These are phyloP conservation scores for Sturmia bella DNA, from an alignment of 2,888 invertebrate genomes.

Conservation along the genomic window DNA sequence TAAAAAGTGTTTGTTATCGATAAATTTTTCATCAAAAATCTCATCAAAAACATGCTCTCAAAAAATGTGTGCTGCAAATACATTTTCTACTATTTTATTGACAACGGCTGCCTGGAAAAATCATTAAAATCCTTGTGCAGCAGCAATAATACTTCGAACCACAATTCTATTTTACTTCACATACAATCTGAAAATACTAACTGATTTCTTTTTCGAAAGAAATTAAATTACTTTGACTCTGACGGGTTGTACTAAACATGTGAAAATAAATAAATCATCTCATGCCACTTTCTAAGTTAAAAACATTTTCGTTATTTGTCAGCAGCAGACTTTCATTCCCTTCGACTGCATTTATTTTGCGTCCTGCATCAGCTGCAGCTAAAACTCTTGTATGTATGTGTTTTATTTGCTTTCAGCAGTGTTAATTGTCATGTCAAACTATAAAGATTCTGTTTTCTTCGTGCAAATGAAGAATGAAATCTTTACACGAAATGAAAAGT, in stretches of 20 bases:
- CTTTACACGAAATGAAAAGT: slow-evolving; percentile 17
- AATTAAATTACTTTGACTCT: slow-evolving; percentile 1
- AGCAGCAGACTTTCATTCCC: slow-evolving; percentile 19
- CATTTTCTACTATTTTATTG: no score
- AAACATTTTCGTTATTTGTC: slow-evolving; percentile 45
- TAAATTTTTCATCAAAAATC: no score
- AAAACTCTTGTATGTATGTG: background rate
- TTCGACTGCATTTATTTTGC: slow-evolving; percentile 8
- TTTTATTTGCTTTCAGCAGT: background rate
- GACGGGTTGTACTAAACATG: background rate
- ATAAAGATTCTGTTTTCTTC: slow-evolving; percentile 19
- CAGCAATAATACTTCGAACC: no score
- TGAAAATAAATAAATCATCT: slow-evolving; percentile 15
- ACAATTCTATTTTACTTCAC: no score
- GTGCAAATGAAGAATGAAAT: slow-evolving; percentile 39
- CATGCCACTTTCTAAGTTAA: slow-evolving; percentile 54
- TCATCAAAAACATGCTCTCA: no score
- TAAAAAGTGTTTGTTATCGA: no score
- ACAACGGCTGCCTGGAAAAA: no score
- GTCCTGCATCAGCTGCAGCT: slow-evolving; percentile 40
- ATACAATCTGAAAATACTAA: no score
- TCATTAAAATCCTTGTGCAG: no score
- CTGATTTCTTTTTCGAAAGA: no score
- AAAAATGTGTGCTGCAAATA: no score
- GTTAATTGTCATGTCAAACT: slow-evolving; percentile 64